Conservation (phyloP, 1,140 invertebrate species). For the Neodiprion lecontei region DNA sequence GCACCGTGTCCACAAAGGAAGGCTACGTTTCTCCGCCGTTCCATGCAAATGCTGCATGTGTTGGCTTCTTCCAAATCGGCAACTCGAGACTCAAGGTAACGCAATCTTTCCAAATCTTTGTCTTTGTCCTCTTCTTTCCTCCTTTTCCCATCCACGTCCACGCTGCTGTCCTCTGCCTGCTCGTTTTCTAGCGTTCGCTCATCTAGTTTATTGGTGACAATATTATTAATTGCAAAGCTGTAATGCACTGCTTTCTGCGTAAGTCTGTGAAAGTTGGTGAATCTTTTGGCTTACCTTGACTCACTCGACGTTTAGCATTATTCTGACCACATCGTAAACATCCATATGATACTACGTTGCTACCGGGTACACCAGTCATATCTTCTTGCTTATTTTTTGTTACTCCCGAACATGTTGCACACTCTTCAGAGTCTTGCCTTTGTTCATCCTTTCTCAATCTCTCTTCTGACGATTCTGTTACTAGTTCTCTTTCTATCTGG, state of each 20-base stretch:
- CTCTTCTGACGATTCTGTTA: background rate
- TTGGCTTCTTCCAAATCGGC: constrained; percentile 88
- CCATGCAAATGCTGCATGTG: constrained; percentile 82
- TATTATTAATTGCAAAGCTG: background rate
- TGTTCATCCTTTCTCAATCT: background rate
- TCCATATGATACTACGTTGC: constrained; percentile 26
- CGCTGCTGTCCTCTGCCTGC: constrained; percentile 28
- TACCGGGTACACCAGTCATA: constrained; percentile 30
- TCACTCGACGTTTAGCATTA: constrained; percentile 24
- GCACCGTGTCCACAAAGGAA: constrained; percentile 91
- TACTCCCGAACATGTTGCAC: constrained; percentile 31
- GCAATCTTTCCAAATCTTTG: constrained; percentile 67
- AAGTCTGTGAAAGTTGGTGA: background rate
- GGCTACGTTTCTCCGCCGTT: constrained; percentile 79
- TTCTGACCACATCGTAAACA: constrained; percentile 34
- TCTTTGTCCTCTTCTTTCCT: constrained; percentile 40
- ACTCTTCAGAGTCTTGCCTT: constrained; percentile 24
- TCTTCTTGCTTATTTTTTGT: constrained; percentile 22
- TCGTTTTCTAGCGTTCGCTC: constrained; percentile 11
- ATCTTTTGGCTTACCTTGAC: constrained; percentile 29
- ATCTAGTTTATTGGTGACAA: background rate
- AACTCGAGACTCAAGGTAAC: constrained; percentile 83
- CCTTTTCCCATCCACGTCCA: constrained; percentile 32
- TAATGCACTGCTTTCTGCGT: background rate
- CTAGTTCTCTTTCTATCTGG: background rate